These are phyloP conservation scores for Eremobia ochroleuca DNA, from an alignment of 2,888 invertebrate species.

Conservation along the genomic window DNA sequence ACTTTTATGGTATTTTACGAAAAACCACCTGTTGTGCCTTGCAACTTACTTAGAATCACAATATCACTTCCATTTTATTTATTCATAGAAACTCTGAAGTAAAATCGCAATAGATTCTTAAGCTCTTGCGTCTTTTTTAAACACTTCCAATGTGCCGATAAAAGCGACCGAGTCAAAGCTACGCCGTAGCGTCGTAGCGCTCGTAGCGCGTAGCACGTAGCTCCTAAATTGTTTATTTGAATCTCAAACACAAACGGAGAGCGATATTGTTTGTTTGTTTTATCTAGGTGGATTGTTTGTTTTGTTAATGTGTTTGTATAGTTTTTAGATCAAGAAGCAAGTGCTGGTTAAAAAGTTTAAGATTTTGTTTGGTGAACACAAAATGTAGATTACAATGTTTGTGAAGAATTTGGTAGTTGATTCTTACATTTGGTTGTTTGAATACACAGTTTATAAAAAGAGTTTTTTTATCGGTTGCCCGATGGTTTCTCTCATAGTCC, in stretches of 20 bases:
- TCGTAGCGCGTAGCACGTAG: conserved; percentile 44
- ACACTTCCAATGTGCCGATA: conserved; percentile 8
- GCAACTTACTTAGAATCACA: neutral
- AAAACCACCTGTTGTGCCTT: neutral
- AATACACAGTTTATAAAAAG: neutral
- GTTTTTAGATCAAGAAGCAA: conserved; percentile 4
- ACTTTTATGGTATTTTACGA: neutral
- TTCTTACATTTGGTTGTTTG: neutral
- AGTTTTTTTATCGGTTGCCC: neutral
- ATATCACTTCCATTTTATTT: neutral
- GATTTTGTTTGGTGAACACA: neutral
- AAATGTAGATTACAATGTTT: neutral
- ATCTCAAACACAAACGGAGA: conserved; percentile 28
- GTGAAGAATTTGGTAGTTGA: neutral
- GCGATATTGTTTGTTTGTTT: conserved; percentile 1
- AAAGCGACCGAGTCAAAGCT: conserved; percentile 11
- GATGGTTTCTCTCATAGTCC: neutral
- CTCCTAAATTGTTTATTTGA: conserved; percentile 56
- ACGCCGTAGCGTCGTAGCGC: conserved; percentile 29
- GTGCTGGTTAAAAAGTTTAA: neutral
- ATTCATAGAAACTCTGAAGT: neutral
- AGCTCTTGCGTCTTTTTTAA: neutral
- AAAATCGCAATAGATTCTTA: too few species aligned
- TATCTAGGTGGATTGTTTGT: neutral
- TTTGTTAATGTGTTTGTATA: neutral